Conservation (phyloP, 2,888 invertebrate species). For the Rhamnusium bicolor region DNA sequence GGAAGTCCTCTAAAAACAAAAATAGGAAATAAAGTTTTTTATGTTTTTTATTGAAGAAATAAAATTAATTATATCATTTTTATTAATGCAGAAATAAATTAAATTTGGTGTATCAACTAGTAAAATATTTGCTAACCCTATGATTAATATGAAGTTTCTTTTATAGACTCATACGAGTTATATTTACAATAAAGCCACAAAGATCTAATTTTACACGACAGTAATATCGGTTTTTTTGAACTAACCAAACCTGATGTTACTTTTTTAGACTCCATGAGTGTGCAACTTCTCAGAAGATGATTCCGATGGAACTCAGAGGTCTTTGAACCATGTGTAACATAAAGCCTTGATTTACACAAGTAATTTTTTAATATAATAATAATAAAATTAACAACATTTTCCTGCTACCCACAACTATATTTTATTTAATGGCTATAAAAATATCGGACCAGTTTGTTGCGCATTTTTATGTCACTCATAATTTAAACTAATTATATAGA, state of each 20-base stretch:
- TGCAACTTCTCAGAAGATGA: conserved; percentile 12
- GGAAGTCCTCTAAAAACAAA: no score
- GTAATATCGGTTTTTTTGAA: background rate
- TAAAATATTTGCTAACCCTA: background rate
- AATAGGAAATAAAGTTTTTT: no score
- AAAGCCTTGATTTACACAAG: conserved; percentile 11
- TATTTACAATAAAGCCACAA: background rate
- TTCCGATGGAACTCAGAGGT: background rate
- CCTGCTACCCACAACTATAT: background rate
- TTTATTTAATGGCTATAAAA: background rate
- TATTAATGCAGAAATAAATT: no score
- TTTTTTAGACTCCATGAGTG: background rate
- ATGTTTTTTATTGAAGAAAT: no score
- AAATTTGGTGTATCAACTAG: no score
- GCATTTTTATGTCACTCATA: conserved; percentile 26
- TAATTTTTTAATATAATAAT: conserved; percentile 17
- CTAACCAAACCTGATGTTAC: conserved; percentile 5
- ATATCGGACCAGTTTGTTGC: background rate
- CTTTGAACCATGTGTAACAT: conserved; percentile 2
- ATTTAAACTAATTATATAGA: conserved; percentile 23
- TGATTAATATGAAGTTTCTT: background rate
- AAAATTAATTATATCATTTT: no score
- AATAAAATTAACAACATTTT: conserved; percentile 14
- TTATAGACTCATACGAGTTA: background rate
- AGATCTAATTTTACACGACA: conserved; percentile 20